phyloP scores from a whole-genome alignment of 2,888 invertebrate species.

The Electrophaes corylata region DNA sequence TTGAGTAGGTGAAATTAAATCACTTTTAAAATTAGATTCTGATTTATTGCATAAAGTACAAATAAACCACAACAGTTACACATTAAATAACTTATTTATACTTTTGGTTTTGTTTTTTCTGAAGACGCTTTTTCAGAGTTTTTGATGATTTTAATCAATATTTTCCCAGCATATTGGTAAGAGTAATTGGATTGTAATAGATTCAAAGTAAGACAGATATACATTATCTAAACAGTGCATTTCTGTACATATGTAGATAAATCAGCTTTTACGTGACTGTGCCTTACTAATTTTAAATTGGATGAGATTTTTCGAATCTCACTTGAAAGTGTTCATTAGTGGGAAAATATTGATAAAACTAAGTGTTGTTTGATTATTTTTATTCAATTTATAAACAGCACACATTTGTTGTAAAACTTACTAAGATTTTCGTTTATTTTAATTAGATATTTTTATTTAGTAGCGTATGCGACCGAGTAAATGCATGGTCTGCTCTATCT shows the following conservation, averaged over 20 bases:
- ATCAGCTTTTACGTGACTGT: slow-evolving; percentile 19
- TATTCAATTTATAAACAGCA: neutral
- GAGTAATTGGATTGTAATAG: slow-evolving; percentile 2
- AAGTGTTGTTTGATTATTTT: slow-evolving; percentile 3
- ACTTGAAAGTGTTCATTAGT: slow-evolving; percentile 1
- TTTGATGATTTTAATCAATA: slow-evolving; percentile 11
- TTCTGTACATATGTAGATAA: slow-evolving; percentile 3
- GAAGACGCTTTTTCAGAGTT: neutral
- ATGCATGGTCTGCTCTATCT: slow-evolving; percentile 38
- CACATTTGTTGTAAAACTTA: neutral
- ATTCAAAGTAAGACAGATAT: slow-evolving; percentile 1
- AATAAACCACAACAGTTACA: slow-evolving; percentile 13
- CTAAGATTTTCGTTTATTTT: neutral
- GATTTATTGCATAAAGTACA: slow-evolving; percentile 22
- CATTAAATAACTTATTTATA: neutral
- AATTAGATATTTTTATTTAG: slow-evolving; percentile 1
- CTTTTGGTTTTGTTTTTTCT: neutral
- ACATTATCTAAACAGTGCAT: slow-evolving; percentile 6
- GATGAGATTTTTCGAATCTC: slow-evolving; percentile 16
- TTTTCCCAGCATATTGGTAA: slow-evolving; percentile 14
- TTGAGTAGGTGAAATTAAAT: slow-evolving; percentile 20
- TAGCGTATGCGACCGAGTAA: slow-evolving; percentile 37
- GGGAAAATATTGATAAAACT: slow-evolving; percentile 21
- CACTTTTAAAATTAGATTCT: slow-evolving; percentile 12
- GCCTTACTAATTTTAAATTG: slow-evolving; percentile 30